phyloP scores from a whole-genome alignment of 2,113 vertebrate species.

The Lucifuga dentata region DNA sequence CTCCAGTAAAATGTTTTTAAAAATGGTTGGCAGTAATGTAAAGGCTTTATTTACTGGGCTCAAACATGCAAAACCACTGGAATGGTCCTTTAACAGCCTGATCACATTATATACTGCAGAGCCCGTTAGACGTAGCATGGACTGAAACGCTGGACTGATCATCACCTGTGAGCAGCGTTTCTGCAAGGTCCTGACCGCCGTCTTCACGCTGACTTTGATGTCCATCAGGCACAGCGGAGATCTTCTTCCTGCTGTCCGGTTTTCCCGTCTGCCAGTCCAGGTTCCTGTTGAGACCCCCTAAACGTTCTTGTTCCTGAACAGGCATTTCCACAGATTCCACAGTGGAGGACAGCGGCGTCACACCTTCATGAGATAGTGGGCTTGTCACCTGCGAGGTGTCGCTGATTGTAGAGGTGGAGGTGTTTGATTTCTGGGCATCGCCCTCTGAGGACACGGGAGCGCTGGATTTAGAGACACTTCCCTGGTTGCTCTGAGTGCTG shows the following conservation, averaged over 20 bases:
- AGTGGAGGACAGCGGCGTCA: slow-evolving; percentile 40
- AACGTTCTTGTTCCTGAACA: slow-evolving; percentile 68
- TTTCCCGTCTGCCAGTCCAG: slow-evolving; percentile 78
- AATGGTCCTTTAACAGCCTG: no score
- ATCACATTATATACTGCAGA: no score
- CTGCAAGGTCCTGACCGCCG: neutral
- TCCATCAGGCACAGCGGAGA: slow-evolving; percentile 82
- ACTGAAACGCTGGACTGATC: slow-evolving; percentile 43
- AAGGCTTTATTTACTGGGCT: no score
- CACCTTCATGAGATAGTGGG: no score
- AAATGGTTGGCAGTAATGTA: no score
- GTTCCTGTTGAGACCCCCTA: slow-evolving; percentile 81
- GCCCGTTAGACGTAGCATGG: no score
- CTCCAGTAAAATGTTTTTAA: no score
- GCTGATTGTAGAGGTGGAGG: slow-evolving; percentile 75
- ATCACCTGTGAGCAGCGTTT: slow-evolving; percentile 14
- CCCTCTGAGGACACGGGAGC: slow-evolving; percentile 73
- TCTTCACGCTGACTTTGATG: slow-evolving; percentile 71
- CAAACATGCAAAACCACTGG: no score
- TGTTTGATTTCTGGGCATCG: slow-evolving; percentile 80
- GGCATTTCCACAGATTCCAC: slow-evolving; percentile 79
- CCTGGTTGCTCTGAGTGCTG: slow-evolving; percentile 38
- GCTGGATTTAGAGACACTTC: slow-evolving; percentile 83
- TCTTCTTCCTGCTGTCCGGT: slow-evolving; percentile 84
- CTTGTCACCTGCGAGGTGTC: slow-evolving; percentile 77